A percentile compares a stretch with the other conserved stretches of the same genome.
These are phyloP conservation scores for Argopecten irradians DNA, from an alignment of 1,140 invertebrate species.

Conservation along the genomic window DNA sequence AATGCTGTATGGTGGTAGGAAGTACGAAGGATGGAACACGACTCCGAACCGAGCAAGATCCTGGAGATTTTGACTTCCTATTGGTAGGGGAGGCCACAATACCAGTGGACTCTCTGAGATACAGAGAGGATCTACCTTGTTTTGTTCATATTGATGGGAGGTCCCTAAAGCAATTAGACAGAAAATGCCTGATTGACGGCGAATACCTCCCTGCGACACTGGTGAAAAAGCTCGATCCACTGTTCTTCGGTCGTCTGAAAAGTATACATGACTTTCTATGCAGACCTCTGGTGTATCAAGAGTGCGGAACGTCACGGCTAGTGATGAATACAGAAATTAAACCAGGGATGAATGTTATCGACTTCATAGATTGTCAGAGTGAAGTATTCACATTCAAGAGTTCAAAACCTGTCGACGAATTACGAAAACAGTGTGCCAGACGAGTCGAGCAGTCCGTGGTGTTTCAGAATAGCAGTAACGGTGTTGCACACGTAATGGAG, in stretches of 20 bases:
- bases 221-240: background rate
- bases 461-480: background rate
- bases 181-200: slow-evolving; percentile 8
- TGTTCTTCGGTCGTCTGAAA: slow-evolving; percentile 25
- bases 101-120: slow-evolving; percentile 29
- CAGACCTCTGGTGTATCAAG: background rate
- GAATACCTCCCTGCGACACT: slow-evolving; percentile 14
- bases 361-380: background rate
- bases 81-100: slow-evolving; percentile 36
- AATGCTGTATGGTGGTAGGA: slow-evolving; percentile 44
- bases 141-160: slow-evolving; percentile 42
- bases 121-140: slow-evolving; percentile 37
- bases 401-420: background rate
- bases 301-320: background rate
- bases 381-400: background rate
- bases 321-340: slow-evolving; percentile 27
- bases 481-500: background rate
- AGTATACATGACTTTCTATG: slow-evolving; percentile 8
- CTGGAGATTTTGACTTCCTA: slow-evolving; percentile 45
- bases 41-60: slow-evolving; percentile 24
- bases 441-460: background rate
- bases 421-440: background rate
- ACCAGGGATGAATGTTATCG: slow-evolving; percentile 19
- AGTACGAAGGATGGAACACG: slow-evolving; percentile 40
- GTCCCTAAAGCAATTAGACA: background rate